Conservation (phyloP, 2,797 vertebrate species). For the Lepus oiostolus region DNA sequence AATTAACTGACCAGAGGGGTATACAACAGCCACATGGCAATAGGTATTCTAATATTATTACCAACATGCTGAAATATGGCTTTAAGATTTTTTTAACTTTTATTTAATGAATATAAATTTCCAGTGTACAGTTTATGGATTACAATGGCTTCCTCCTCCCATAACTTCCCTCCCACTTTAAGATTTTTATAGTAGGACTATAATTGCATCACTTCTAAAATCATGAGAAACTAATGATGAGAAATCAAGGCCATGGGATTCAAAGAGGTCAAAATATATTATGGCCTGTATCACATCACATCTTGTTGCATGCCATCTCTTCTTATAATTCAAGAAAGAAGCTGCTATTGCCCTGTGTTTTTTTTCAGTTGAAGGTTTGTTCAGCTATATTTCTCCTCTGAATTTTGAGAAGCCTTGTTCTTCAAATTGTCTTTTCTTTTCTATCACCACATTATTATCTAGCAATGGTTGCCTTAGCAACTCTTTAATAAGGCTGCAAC, state of each 20-base stretch:
- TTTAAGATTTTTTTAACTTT: neutral
- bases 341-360: neutral
- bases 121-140: no score
- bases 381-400: constrained; percentile 60
- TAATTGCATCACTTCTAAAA: constrained; percentile 9
- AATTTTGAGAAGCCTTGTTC: constrained; percentile 75
- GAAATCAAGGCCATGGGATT: neutral
- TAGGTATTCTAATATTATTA: neutral
- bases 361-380: neutral
- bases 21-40: neutral
- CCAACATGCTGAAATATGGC: neutral
- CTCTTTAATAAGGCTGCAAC: constrained; percentile 67
- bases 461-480: constrained; percentile 83
- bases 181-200: neutral
- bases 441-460: constrained; percentile 76
- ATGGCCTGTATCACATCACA: neutral
- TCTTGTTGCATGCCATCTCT: neutral
- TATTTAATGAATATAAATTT: no score
- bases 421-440: constrained; percentile 72
- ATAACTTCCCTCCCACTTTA: no score
- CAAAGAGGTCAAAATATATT: neutral
- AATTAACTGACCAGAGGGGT: neutral
- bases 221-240: neutral
- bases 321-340: neutral
- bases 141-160: no score